These are phyloP conservation scores for Stylophora pistillata DNA, from an alignment of 64 coral and sea anemone species.

Conservation along the genomic window DNA sequence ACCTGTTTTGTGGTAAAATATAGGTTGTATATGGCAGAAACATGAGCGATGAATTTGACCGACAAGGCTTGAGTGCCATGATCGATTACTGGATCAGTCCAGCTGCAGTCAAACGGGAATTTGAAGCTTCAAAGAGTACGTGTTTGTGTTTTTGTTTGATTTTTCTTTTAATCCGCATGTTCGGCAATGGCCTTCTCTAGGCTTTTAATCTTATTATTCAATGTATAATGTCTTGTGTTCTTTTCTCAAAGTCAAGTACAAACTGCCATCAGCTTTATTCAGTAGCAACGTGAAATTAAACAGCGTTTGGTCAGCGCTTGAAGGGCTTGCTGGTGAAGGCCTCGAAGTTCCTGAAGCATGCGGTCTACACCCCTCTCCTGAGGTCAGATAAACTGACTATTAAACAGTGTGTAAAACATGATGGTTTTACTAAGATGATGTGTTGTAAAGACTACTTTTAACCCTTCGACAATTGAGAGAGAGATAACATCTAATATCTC, in stretches of 20 bases:
- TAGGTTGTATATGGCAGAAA: conserved; percentile 91
- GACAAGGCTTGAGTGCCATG: conserved; percentile 88
- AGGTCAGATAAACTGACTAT: conserved; percentile 57
- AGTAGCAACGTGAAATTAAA: conserved; percentile 70
- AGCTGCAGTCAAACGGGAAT: conserved; percentile 95
- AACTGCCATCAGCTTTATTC: conserved; percentile 86
- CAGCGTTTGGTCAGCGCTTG: conserved; percentile 70
- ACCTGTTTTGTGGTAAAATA: neutral
- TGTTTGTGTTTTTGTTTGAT: neutral
- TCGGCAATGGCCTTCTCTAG: neutral
- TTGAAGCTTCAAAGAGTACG: conserved; percentile 94
- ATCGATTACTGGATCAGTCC: conserved; percentile 99
- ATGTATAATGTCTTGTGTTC: neutral
- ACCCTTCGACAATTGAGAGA: too few relatives aligned
- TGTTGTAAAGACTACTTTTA: too few relatives aligned
- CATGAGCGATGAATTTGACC: conserved; percentile 97
- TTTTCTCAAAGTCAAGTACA: conserved; percentile 80
- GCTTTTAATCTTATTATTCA: neutral
- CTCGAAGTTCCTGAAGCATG: conserved; percentile 95
- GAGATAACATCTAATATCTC: too few relatives aligned
- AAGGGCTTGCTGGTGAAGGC: conserved; percentile 72
- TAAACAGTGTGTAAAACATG: too few relatives aligned
- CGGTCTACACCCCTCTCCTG: conserved; percentile 82
- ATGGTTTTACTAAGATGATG: too few relatives aligned
- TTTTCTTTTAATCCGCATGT: neutral